These are phyloP conservation scores for Scatophagus argus DNA, from an alignment of 2,113 vertebrate species.

Conservation along the genomic window DNA sequence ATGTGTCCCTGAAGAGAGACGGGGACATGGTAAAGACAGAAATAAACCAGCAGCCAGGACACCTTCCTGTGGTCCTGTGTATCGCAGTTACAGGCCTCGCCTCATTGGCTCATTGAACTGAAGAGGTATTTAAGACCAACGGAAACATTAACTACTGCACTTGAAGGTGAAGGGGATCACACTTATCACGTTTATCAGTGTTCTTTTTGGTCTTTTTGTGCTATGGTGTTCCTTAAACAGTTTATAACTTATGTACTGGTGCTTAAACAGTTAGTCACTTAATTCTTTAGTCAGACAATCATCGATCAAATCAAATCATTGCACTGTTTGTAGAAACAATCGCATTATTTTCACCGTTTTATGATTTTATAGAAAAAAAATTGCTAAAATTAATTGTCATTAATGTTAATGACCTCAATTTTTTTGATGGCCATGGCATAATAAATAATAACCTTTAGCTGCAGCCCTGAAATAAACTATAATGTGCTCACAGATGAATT, in stretches of 20 bases:
- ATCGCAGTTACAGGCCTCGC: slow-evolving; percentile 85
- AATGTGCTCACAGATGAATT: not conserved
- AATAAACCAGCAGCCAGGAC: slow-evolving; percentile 64
- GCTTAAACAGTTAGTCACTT: too few species aligned
- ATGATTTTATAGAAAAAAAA: not conserved
- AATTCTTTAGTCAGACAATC: too few species aligned
- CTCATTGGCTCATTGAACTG: slow-evolving; percentile 73
- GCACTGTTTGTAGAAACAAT: not conserved
- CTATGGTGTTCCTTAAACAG: not conserved
- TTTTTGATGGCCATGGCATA: not conserved
- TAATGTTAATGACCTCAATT: too few species aligned
- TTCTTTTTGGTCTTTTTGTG: not conserved
- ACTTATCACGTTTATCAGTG: not conserved
- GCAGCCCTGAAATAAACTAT: not conserved
- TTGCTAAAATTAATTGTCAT: too few species aligned
- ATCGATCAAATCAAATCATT: not conserved
- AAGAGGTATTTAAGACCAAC: not conserved
- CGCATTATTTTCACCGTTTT: not conserved
- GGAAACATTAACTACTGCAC: not conserved
- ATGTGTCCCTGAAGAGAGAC: slow-evolving; percentile 81
- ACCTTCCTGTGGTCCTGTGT: slow-evolving; percentile 85
- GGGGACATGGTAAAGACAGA: slow-evolving; percentile 78
- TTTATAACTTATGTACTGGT: too few species aligned
- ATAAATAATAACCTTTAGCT: not conserved
- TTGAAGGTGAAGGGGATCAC: not conserved